Conservation (phyloP, 2,888 invertebrate genomes). For the Tuta absoluta region DNA sequence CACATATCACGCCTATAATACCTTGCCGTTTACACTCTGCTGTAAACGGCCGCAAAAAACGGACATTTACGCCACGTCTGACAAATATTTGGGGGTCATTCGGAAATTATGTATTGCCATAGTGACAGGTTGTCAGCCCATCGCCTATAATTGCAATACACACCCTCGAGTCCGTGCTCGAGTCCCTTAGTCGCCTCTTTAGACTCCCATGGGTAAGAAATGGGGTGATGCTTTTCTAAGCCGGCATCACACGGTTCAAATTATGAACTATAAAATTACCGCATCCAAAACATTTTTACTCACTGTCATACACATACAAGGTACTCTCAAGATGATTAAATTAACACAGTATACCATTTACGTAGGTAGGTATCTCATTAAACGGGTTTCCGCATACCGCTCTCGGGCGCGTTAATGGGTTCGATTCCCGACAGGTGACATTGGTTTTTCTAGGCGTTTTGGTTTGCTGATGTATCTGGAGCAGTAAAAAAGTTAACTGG, state of each 20-base stretch:
- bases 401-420: slow-evolving; percentile 20
- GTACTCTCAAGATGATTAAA: neutral
- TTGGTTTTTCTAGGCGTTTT: slow-evolving; percentile 22
- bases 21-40: too few species aligned
- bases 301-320: neutral
- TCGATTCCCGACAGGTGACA: slow-evolving; percentile 10
- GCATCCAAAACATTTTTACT: neutral
- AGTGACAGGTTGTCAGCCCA: too few species aligned
- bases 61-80: too few species aligned
- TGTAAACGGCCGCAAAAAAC: too few species aligned
- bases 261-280: neutral
- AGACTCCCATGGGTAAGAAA: neutral
- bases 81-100: too few species aligned
- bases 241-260: neutral
- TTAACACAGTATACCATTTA: slow-evolving; percentile 15
- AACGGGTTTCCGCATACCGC: slow-evolving; percentile 30
- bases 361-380: slow-evolving; percentile 19
- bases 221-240: neutral
- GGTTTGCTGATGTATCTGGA: neutral
- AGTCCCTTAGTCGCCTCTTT: neutral
- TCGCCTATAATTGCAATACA: too few species aligned
- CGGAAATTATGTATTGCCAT: too few species aligned
- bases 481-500: neutral
- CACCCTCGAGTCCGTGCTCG: neutral
- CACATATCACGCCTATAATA: too few species aligned